A percentile compares a stretch with the other conserved stretches of the same genome.
Evolutionary conservation across 2,113 vertebrate species (phyloP).

Genomic region (Pygoscelis adeliae): DNA sequence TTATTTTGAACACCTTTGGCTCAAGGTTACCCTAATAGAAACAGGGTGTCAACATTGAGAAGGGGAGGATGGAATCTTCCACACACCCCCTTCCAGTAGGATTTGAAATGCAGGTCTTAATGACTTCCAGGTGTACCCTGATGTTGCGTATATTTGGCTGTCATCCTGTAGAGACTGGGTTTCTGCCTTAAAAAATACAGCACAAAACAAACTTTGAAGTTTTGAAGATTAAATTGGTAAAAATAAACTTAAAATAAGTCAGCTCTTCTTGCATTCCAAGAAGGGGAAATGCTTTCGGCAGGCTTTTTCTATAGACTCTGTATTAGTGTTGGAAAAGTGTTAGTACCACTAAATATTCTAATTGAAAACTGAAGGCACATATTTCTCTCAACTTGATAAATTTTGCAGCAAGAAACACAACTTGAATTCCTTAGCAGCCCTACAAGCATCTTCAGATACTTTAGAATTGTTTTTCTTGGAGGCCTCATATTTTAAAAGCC

Average conservation of each 20-base stretch:
- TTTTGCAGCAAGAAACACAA: conserved; percentile 38
- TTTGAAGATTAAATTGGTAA: conserved; percentile 60
- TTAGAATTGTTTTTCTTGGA: conserved; percentile 72
- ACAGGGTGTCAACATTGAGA: conserved; percentile 26
- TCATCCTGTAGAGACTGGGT: conserved; percentile 46
- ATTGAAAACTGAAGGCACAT: conserved; percentile 43
- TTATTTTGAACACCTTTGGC: conserved; percentile 67
- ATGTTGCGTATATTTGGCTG: conserved; percentile 54
- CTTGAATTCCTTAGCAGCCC: conserved; percentile 39
- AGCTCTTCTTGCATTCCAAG: conserved; percentile 26
- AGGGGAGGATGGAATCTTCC: conserved; percentile 19
- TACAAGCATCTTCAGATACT: conserved; percentile 55
- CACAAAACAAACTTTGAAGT: conserved; percentile 70
- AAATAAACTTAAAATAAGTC: conserved; percentile 63
- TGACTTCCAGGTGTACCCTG: conserved; percentile 74
- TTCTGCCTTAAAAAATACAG: conserved; percentile 72
- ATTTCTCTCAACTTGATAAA: conserved; percentile 32
- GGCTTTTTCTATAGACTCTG: conserved; percentile 3
- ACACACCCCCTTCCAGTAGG: background rate
- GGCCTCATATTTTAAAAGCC: conserved; percentile 56
- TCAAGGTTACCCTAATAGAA: conserved; percentile 64
- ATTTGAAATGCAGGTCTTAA: conserved; percentile 71
- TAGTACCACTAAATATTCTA: conserved; percentile 46
- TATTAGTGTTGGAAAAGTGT: conserved; percentile 60
- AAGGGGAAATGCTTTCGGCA: conserved; percentile 32